These are phyloP conservation scores for Myiagra hebetior DNA, from an alignment of 2,113 vertebrate species.

Conservation along the genomic window DNA sequence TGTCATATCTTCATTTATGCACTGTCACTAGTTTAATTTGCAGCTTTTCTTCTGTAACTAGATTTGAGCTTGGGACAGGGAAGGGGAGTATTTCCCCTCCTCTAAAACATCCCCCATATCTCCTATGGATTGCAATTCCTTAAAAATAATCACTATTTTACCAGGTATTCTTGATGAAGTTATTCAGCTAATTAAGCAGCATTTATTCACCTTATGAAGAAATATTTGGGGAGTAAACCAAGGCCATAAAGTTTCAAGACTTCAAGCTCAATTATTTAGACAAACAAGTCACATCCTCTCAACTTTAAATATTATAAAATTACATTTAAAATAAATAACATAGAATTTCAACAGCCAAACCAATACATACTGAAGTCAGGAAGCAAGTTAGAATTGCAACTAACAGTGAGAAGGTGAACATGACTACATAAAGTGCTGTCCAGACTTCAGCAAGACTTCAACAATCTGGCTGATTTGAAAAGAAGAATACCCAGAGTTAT, in stretches of 20 bases:
- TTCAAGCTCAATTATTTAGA: neutral
- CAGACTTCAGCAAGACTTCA: neutral
- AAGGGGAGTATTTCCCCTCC: neutral
- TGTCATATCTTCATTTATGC: neutral
- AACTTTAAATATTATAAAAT: neutral
- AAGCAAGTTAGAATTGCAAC: neutral
- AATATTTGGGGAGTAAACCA: neutral
- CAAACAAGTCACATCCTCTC: neutral
- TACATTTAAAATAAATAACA: neutral
- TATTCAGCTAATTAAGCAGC: neutral
- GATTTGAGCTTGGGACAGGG: neutral
- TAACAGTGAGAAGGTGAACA: neutral
- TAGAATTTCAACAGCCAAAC: neutral
- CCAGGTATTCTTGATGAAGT: neutral
- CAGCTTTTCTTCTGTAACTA: neutral
- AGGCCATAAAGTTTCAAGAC: neutral
- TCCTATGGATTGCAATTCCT: neutral
- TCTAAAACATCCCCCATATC: neutral
- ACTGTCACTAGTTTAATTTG: neutral
- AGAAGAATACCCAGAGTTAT: neutral
- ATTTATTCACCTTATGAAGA: neutral
- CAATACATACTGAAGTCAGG: neutral
- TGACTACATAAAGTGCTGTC: neutral
- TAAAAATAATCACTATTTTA: neutral
- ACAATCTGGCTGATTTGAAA: neutral